Evolutionary conservation across 1,140 invertebrate genomes (phyloP), one percentile per base, ranked within the genome.

Genomic region (Drosophila novamexicana): DNA sequence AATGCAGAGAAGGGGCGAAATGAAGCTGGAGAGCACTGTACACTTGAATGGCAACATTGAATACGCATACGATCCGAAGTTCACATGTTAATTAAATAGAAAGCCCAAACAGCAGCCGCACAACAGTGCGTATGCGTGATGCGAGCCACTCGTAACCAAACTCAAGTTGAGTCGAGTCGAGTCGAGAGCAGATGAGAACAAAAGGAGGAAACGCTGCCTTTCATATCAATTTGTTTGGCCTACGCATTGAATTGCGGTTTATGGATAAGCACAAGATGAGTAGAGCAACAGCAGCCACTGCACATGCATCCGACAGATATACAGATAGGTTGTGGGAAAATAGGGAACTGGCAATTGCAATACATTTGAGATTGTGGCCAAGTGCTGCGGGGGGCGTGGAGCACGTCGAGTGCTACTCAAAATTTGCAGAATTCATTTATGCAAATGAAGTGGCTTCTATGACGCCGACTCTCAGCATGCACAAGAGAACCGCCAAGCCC

Each of bases 371-470:
- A 42, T 56, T 59, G 56, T 45, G 49, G 49, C 12, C 12, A 8
- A 16, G 32, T 2, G 5, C 5, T 9, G 9, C 6, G 1, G 3
- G 6, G 4, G 32, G 22, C 22, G 22, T 29, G 12, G 44, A 7
- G 14, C 16, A 37, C 66, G 52, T 79, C 79, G 69, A 88, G 83
- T 77, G 80, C 83, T 88, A 77, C 83, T 88, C 83, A 83, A 79
- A 88, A 88, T 89, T 88, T 89, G 78, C 84, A 88, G 83, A 79
- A 88, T 88, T 88, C 83, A 88, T 88, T 88, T 88, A 88, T 88
- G 84, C 83, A 88, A 88, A 88, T 88, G 72, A 88, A 88, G 83
- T 88, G 83, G 79, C 80, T 79, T 88, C 74, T 83, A 83, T 83
- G 76, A 67, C 54, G 79, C 62, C 70, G 68, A 62, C 62, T 58